Conservation (phyloP, 1,140 invertebrate genomes). For the Drosophila elegans region DNA sequence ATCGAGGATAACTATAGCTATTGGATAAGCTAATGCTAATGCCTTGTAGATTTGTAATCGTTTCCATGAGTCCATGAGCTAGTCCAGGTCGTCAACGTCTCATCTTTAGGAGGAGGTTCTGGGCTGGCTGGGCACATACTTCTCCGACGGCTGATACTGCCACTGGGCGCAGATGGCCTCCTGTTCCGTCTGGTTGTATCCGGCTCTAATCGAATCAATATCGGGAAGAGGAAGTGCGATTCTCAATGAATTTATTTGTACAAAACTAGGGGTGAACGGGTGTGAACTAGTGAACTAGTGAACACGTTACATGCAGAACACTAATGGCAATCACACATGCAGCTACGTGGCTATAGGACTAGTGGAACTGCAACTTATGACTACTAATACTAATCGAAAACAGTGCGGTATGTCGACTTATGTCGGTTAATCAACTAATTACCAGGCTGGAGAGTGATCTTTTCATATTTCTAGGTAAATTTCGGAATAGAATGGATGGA, state of each 20-base stretch:
- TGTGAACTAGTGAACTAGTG: neutral
- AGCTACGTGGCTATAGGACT: slow-evolving; percentile 45
- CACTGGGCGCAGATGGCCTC: slow-evolving; percentile 87
- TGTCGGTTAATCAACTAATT: neutral
- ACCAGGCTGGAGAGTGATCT: neutral
- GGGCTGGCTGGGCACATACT: slow-evolving; percentile 85
- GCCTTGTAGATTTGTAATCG: slow-evolving; percentile 50
- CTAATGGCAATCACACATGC: slow-evolving; percentile 40
- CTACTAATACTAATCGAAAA: slow-evolving; percentile 63
- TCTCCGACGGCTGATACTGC: slow-evolving; percentile 88
- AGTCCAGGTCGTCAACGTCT: slow-evolving; percentile 23
- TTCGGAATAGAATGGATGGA: neutral
- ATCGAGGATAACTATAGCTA: slow-evolving; percentile 14
- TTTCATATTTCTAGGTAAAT: neutral
- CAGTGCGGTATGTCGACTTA: neutral
- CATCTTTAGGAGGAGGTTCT: slow-evolving; percentile 60
- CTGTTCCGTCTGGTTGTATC: slow-evolving; percentile 86
- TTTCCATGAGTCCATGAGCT: slow-evolving; percentile 27
- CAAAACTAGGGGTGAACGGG: neutral
- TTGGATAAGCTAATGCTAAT: slow-evolving; percentile 8
- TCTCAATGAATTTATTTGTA: slow-evolving; percentile 44
- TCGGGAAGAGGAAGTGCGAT: slow-evolving; percentile 8
- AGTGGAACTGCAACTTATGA: slow-evolving; percentile 12
- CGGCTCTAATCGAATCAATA: slow-evolving; percentile 79
- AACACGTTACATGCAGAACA: slow-evolving; percentile 18